Conservation (phyloP, 2,797 vertebrate species). For the Eulemur albifrons region DNA sequence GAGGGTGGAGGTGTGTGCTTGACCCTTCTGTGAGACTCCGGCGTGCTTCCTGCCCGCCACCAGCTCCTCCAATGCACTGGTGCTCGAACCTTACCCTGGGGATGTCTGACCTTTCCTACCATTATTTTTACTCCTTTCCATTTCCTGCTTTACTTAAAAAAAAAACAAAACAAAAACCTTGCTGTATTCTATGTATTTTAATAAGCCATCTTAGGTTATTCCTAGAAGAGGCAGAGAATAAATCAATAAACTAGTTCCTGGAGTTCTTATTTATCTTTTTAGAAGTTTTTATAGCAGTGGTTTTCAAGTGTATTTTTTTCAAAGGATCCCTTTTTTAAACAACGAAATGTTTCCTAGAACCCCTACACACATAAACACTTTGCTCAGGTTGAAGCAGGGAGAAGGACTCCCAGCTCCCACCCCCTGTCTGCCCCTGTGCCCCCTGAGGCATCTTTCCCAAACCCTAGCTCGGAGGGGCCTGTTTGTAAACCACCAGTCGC, state of each 20-base stretch:
- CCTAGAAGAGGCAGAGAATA: background rate
- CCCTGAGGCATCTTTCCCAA: background rate
- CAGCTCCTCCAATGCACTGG: background rate
- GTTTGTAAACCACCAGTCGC: background rate
- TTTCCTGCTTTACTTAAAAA: background rate
- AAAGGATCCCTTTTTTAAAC: background rate
- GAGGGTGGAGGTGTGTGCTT: background rate
- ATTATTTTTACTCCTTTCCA: background rate
- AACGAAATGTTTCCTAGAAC: background rate
- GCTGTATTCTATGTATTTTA: background rate
- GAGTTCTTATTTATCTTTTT: background rate
- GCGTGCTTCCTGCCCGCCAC: rapidly evolving
- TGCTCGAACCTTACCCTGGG: background rate
- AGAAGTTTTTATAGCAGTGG: background rate
- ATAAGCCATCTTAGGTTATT: background rate
- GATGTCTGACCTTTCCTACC: background rate
- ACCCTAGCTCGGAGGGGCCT: background rate
- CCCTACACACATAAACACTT: background rate
- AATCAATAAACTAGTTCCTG: background rate
- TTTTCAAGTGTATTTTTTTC: background rate
- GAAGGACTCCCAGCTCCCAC: background rate
- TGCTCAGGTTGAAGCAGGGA: background rate
- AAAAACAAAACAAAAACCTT: background rate
- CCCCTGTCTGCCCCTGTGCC: no score
- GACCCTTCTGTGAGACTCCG: background rate